Evolutionary conservation across 2,113 vertebrate species (phyloP).

Genomic region (Casuarius casuarius): DNA sequence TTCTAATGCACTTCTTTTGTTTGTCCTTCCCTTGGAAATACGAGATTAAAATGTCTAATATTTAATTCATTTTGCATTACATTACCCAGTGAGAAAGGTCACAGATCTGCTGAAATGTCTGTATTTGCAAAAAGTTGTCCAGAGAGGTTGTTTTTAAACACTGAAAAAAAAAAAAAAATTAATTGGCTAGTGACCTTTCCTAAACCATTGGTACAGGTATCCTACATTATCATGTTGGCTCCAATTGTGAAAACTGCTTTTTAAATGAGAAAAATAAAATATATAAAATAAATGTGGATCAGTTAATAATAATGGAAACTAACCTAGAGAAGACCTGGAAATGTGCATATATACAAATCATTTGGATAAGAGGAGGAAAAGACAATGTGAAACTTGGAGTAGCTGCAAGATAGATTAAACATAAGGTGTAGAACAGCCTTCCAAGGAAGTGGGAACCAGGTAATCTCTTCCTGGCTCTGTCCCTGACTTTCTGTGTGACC

Average conservation of each 20-base stretch:
- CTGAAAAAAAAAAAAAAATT: neutral
- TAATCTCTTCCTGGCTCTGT: neutral
- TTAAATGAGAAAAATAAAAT: neutral
- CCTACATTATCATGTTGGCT: neutral
- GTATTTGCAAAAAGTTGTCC: neutral
- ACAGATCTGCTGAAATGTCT: neutral
- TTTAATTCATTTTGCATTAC: neutral
- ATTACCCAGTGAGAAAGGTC: neutral
- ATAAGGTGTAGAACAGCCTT: neutral
- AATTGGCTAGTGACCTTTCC: neutral
- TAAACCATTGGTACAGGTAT: neutral
- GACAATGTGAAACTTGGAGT: neutral
- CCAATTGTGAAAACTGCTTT: neutral
- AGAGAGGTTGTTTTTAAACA: neutral
- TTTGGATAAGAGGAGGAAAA: neutral
- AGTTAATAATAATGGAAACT: neutral
- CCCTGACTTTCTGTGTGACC: neutral
- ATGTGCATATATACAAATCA: neutral
- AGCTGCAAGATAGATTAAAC: neutral
- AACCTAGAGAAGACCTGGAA: neutral
- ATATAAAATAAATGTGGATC: neutral
- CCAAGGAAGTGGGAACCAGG: neutral
- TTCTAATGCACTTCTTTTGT: rapidly evolving
- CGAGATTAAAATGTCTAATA: neutral
- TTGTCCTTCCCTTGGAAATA: neutral